These are phyloP conservation scores for Mormyrus hasselquistii DNA, from an alignment of 2,797 vertebrate species.

Conservation along the genomic window DNA sequence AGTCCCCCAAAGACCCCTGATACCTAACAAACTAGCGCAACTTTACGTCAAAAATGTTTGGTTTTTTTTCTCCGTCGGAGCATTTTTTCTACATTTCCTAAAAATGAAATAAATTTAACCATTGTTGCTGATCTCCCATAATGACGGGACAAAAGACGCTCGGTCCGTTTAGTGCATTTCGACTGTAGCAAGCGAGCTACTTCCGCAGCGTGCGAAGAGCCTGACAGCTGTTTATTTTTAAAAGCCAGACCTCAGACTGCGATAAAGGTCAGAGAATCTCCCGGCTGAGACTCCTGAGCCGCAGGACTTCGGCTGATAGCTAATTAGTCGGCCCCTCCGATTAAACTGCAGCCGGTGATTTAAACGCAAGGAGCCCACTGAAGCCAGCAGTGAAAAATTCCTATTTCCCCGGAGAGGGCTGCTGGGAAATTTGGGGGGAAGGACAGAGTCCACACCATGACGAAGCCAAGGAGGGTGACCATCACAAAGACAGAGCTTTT, in stretches of 20 bases:
- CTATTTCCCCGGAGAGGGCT: not conserved
- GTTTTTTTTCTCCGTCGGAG: not conserved
- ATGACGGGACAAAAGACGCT: not conserved
- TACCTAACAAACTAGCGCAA: not conserved
- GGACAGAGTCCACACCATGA: not conserved
- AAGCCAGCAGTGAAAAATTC: not conserved
- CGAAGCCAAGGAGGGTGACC: not conserved
- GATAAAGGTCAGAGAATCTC: slow-evolving; percentile 3
- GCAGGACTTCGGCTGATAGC: not conserved
- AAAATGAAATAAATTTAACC: not conserved
- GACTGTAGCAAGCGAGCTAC: not conserved
- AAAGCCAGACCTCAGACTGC: not conserved
- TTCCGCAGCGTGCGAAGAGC: not conserved
- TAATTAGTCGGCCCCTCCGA: not conserved
- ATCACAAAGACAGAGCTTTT: not conserved
- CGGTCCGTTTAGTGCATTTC: not conserved
- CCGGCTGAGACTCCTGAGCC: not conserved
- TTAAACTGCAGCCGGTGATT: not conserved
- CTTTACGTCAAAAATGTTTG: not conserved
- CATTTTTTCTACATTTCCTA: not conserved
- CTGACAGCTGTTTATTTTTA: not conserved
- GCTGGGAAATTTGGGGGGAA: not conserved
- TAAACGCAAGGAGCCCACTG: not conserved
- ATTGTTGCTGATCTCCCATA: not conserved
- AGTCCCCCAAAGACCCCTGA: not conserved